These are phyloP conservation scores for Danionella dracula DNA, from an alignment of 2,797 vertebrate species.

Conservation along the genomic window DNA sequence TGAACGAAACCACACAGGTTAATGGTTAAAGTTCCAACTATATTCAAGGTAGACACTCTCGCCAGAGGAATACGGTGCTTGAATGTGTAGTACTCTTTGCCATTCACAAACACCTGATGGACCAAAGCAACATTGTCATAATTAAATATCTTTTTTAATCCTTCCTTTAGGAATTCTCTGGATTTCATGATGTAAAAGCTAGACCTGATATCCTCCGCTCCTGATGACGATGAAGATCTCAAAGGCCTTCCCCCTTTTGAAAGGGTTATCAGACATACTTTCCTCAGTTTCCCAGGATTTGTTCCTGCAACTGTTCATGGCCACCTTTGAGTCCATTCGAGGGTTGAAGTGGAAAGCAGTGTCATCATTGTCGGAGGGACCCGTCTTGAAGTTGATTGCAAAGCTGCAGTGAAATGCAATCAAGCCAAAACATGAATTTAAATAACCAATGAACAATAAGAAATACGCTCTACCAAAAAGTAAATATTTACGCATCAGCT, in stretches of 20 bases:
- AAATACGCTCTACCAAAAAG: background rate
- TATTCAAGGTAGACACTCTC: background rate
- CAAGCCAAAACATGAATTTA: background rate
- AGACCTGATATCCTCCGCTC: constrained; percentile 6
- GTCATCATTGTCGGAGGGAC: background rate
- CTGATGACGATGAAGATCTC: constrained; percentile 2
- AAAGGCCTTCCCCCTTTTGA: constrained; percentile 23
- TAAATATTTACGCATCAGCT: background rate
- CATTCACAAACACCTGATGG: constrained; percentile 24
- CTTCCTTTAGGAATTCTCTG: too few species aligned
- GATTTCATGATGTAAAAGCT: background rate
- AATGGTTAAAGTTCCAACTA: background rate
- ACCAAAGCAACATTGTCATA: background rate
- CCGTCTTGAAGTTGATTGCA: constrained; percentile 24
- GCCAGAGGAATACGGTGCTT: constrained; percentile 24
- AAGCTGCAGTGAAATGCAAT: constrained; percentile 1
- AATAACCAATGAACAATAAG: accelerated
- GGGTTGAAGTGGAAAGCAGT: constrained; percentile 29
- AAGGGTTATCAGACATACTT: constrained; percentile 1
- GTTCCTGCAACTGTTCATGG: constrained; percentile 14
- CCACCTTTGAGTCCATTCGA: background rate
- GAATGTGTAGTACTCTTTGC: background rate
- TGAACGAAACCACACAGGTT: background rate
- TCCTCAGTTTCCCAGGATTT: background rate
- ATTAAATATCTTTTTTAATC: background rate